A percentile compares a stretch with the other conserved stretches of the same genome.
These are phyloP conservation scores for Microctonus aethiopoides DNA, from an alignment of 2,888 invertebrate species.

Conservation along the genomic window DNA sequence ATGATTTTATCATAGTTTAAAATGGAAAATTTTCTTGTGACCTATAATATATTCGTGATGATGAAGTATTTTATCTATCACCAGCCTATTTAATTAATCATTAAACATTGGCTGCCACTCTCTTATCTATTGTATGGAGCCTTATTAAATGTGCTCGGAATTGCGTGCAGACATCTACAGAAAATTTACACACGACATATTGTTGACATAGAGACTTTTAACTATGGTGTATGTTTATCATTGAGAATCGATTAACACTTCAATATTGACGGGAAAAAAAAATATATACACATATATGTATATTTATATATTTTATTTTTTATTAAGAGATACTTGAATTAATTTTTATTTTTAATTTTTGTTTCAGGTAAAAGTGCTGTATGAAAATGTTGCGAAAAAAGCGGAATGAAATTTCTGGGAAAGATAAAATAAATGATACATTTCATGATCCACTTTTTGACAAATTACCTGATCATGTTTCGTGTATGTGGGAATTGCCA, in stretches of 20 bases:
- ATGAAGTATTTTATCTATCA: slow-evolving; percentile 35
- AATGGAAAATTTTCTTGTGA: slow-evolving; percentile 22
- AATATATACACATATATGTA: too few species aligned
- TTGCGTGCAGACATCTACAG: background rate
- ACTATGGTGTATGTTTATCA: background rate
- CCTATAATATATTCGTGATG: slow-evolving; percentile 43
- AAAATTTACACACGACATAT: background rate
- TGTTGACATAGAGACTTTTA: background rate
- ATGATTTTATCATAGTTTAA: background rate
- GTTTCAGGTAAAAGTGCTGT: slow-evolving; percentile 33
- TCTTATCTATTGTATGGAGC: slow-evolving; percentile 26
- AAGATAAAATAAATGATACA: slow-evolving; percentile 66
- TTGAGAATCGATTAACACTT: background rate
- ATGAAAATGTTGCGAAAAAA: slow-evolving; percentile 54
- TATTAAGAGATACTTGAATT: background rate
- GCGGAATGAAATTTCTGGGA: slow-evolving; percentile 62
- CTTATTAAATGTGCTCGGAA: background rate
- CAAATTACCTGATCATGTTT: slow-evolving; percentile 64
- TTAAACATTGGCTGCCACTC: slow-evolving; percentile 38
- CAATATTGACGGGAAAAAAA: background rate
- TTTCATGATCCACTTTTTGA: slow-evolving; percentile 64
- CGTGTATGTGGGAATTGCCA: slow-evolving; percentile 72
- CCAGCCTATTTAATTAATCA: slow-evolving; percentile 39
- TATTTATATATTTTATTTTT: too few species aligned
- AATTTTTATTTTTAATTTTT: slow-evolving; percentile 15